Evolutionary conservation across 1,140 invertebrate species (phyloP).

Genomic region (Drosophila gunungcola): DNA sequence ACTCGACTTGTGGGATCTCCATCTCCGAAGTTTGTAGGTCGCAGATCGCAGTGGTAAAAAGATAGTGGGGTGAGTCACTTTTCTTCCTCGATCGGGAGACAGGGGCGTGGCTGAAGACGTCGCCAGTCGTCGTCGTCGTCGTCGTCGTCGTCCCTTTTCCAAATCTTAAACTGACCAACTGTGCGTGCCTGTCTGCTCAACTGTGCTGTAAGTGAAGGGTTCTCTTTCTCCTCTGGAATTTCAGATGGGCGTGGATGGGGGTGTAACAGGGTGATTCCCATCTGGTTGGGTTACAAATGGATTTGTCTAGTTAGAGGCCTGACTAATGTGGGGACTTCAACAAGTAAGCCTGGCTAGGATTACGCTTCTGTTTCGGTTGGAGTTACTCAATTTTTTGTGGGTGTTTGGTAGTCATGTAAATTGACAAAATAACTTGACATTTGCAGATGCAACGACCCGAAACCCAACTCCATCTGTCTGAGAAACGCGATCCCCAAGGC

Average conservation of each 20-base stretch:
- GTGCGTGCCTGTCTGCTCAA: constrained; percentile 39
- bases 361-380: constrained; percentile 10
- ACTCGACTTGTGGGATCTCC: constrained; percentile 73
- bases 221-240: constrained; percentile 23
- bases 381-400: constrained; percentile 10
- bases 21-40: constrained; percentile 69
- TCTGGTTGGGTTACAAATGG: constrained; percentile 60
- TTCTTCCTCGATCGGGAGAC: constrained; percentile 60
- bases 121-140: constrained; percentile 64
- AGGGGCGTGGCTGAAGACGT: constrained; percentile 75
- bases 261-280: constrained; percentile 44
- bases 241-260: constrained; percentile 27
- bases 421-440: constrained; percentile 38
- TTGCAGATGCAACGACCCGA: neutral
- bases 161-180: constrained; percentile 56
- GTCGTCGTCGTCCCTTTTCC: constrained; percentile 10
- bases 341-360: constrained; percentile 12
- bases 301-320: constrained; percentile 56
- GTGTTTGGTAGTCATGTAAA: constrained; percentile 49
- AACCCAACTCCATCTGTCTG: constrained; percentile 2
- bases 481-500: constrained; percentile 21
- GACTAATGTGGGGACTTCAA: constrained; percentile 57
- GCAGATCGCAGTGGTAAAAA: constrained; percentile 10
- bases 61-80: constrained; percentile 54
- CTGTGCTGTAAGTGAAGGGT: constrained; percentile 37